Conservation (phyloP, 1,140 invertebrate genomes). For the Hyphantria cunea region DNA sequence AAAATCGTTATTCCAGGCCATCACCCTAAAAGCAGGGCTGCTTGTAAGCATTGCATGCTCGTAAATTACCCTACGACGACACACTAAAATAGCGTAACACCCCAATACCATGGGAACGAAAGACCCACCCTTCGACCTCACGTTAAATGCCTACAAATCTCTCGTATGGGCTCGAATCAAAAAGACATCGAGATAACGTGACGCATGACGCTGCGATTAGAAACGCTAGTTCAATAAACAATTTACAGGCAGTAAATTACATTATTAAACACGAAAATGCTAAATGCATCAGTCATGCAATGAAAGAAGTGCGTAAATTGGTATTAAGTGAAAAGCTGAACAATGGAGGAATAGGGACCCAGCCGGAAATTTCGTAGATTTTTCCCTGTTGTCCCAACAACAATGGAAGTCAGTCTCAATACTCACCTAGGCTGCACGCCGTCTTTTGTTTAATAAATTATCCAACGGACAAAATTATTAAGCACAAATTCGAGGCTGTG, state of each 20-base stretch:
- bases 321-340: slow-evolving; percentile 57
- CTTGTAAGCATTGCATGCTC: slow-evolving; percentile 57
- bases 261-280: slow-evolving; percentile 53
- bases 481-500: slow-evolving; percentile 59
- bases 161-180: slow-evolving; percentile 61
- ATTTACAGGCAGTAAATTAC: slow-evolving; percentile 58
- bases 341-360: slow-evolving; percentile 47
- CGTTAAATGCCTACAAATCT: slow-evolving; percentile 71
- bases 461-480: slow-evolving; percentile 74
- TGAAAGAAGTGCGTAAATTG: slow-evolving; percentile 68
- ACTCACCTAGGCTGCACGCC: slow-evolving; percentile 55
- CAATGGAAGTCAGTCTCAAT: slow-evolving; percentile 61
- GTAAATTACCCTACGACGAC: slow-evolving; percentile 73
- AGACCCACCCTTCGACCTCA: slow-evolving; percentile 51
- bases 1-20: slow-evolving; percentile 62
- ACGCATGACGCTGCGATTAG: slow-evolving; percentile 55
- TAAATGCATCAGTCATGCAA: slow-evolving; percentile 68
- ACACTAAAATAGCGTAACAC: slow-evolving; percentile 78
- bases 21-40: slow-evolving; percentile 67
- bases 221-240: slow-evolving; percentile 65
- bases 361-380: slow-evolving; percentile 66
- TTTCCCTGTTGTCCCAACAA: slow-evolving; percentile 70
- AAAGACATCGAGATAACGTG: slow-evolving; percentile 61
- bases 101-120: slow-evolving; percentile 70
- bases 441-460: slow-evolving; percentile 78